Evolutionary conservation across 2,888 invertebrate genomes (phyloP), one percentile per base, ranked within the genome.

Genomic region (Catocala sponsa): DNA sequence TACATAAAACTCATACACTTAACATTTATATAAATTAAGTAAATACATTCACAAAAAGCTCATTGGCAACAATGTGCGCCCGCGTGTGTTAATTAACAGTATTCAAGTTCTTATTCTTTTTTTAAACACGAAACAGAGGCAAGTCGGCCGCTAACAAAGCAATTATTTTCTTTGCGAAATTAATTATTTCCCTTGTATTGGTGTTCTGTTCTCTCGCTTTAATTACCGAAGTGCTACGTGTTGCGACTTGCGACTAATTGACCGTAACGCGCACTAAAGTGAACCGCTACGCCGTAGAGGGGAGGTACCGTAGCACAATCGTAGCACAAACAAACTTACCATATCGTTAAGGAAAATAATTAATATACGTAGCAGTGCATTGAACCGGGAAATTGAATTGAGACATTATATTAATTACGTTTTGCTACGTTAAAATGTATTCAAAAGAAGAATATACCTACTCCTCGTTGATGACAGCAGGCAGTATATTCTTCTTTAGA

Each of bases 141-240:
- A 68, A 68, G 59, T 58, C 62, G 72, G 68, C 70, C 70, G 70
- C 75, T 71, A 80, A 80, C 81, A 77, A 77, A 79, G 79, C 76
- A 79, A 79, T 82, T 78, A 81, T 79, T 83, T 76, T 76, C 74
- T 70, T 65, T 80, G 79, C 70, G 63, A 83, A 81, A 83, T 83
- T 79, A 83, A 83, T 83, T 82, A 81, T 78, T 81, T 82, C 74
- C 69, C 72, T 73, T 64, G 72, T 80, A 83, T 84, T 77, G 74
- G 78, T 76, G 79, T 77, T 77, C 70, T 70, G 68, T 67, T 70
- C 68, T 65, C 74, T 66, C 69, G 64, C 70, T 80, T 81, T 82
- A 81, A 84, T 83, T 82, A 81, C 74, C 68, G 68, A 75, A 81
- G 80, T 79, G 76, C 74, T 81, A 82, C 78, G 82, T 84, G 82